phyloP scores from a whole-genome alignment of 2,113 vertebrate genomes.

The Neolamprologus variostigma region DNA sequence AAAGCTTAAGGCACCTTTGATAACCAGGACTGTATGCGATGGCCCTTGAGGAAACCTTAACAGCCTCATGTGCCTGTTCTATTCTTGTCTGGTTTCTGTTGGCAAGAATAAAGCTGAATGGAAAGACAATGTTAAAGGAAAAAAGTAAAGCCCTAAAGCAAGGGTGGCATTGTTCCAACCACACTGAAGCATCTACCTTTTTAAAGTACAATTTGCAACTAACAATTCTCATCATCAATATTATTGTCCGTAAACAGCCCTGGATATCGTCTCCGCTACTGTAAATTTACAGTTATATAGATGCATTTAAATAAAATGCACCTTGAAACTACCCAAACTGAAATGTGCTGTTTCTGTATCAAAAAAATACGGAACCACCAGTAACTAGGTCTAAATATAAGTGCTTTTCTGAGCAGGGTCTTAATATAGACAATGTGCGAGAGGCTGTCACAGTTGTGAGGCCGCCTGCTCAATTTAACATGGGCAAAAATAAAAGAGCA shows the following conservation, averaged over 20 bases:
- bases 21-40: constrained; percentile 26
- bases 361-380: constrained; percentile 62
- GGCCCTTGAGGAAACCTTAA: constrained; percentile 48
- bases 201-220: background rate
- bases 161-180: background rate
- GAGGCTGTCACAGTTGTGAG: constrained; percentile 67
- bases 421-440: constrained; percentile 70
- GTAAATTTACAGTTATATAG: background rate
- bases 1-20: constrained; percentile 39
- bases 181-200: background rate
- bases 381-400: constrained; percentile 70
- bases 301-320: background rate
- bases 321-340: background rate
- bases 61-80: constrained; percentile 30
- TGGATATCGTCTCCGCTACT: background rate
- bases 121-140: constrained; percentile 12
- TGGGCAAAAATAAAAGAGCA: constrained; percentile 58
- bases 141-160: constrained; percentile 31
- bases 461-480: constrained; percentile 64
- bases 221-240: background rate
- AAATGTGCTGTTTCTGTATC: constrained; percentile 45
- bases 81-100: constrained; percentile 10
- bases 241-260: background rate
- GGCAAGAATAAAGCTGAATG: background rate
- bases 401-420: constrained; percentile 65